Base-by-base conservation (phyloP, 2,797 vertebrate genomes). In the Sebastes glaucus region DNA sequence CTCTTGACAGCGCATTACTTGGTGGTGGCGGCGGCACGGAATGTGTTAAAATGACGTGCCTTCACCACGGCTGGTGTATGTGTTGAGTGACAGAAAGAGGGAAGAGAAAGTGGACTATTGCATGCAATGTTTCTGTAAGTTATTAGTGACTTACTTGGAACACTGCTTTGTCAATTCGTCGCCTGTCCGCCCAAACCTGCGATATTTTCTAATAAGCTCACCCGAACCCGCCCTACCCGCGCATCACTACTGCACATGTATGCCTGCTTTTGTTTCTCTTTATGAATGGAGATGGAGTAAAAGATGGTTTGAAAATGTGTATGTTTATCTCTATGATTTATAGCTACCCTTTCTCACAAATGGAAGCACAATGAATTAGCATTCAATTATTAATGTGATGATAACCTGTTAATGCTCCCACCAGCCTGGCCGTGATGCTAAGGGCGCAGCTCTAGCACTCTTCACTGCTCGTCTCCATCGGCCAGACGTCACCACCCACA, bases 381-480 rank as follows among this genome's bases (percentile, higher is more conserved):
- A 46, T 7, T 35, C 5, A 18, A 46, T 46, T 46, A 16, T 38
- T 32, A 38, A 8, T 27, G 4, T 70, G 6, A 64, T 69, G 7
- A 16, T 42, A 42, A 64, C 7, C 42, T 32, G 9, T 61, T 75
- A 13, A 59, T 74, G 53, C 87, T 80, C 11, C 42, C 18, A 20
- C 18, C 82, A 97, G 96, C 96, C 96, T 68, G 96, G 96, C 20
- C 96, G 96, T 78, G 96, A 97, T 80, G 94, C 93, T 52, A 96
- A 95, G 11, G 96, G 96, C 53, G 96, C 96, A n/a, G 96, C 96
- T 49, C 84, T 97, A 7, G 96, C 96, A 4, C 94, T 97, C 68
- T 97, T 97, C 90, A 97, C 96, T 13, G 96, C 96, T 79, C 95
- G 95, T 74, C 95, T 97, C 38, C 95, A 97, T 90, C 94, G 94